Evolutionary conservation across 2,888 invertebrate species (phyloP), one percentile per base, ranked within the genome.

Genomic region (Sinhomidia bicolor): DNA sequence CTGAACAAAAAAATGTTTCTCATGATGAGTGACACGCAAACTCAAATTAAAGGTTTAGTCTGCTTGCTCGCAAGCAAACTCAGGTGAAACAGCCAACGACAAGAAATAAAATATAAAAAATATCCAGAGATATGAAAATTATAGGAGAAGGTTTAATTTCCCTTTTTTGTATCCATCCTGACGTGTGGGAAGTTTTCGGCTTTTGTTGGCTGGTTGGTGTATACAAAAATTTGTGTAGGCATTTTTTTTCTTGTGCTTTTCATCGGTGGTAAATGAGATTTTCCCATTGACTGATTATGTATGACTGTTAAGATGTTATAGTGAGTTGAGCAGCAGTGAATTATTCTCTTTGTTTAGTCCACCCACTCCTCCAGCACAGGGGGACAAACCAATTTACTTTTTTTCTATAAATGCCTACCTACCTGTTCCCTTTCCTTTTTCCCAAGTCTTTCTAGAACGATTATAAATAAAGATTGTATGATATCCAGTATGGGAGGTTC

Each of bases 21-120:
- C 82, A 82, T 81, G 76, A 87, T 82, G 87, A 76, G 76, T 87
- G 87, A 82, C 87, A 87, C 87, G 87, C 87, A 87, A 87, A 51
- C 87, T 87, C 81, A 76, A 85, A 68, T 86, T 57, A 80, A 60
- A 29, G 78, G 76, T 85, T 85, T 78, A 44, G 47, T n/a, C 26
- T 29, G 14, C 44, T 44, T 51, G 29, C 7, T 54, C 65, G 26
- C 32, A 14, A 32, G 14, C 51, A 2, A 7, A 29, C 32, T 23
- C 44, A 41, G 62, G 74, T 20, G 2, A 47, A 47, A 36, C 17
- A 26, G 4, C 41, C 23, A 79, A 20, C 12, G 60, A 60, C 79
- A 57, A n/a, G n/a, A n/a, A n/a, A n/a, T n/a, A n/a, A n/a, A n/a
- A n/a, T n/a, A n/a, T n/a, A n/a, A n/a, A 79, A 36, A 60, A 1